phyloP scores from a whole-genome alignment of 1,140 invertebrate species.

The Drosophila elegans region DNA sequence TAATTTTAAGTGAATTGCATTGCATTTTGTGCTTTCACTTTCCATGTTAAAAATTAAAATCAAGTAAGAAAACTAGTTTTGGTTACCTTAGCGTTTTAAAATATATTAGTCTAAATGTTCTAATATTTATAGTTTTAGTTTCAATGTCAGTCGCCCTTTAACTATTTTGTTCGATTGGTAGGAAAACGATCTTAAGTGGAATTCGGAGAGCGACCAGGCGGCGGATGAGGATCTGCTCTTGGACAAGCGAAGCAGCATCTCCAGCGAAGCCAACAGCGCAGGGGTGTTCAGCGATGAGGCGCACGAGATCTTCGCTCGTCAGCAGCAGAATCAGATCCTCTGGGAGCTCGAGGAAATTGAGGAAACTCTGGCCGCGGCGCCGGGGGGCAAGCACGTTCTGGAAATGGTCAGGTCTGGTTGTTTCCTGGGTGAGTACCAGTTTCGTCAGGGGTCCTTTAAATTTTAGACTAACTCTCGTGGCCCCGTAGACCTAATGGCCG shows the following conservation, averaged over 20 bases:
- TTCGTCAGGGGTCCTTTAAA: not conserved
- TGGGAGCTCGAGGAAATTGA: slow-evolving; percentile 84
- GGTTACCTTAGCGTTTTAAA: too few species aligned
- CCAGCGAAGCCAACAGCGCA: slow-evolving; percentile 85
- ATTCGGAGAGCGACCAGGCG: slow-evolving; percentile 70
- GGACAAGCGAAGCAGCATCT: slow-evolving; percentile 85
- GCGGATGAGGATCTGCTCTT: slow-evolving; percentile 68
- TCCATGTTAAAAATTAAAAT: too few species aligned
- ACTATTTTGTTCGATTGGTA: slow-evolving; percentile 47
- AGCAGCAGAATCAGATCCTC: slow-evolving; percentile 82
- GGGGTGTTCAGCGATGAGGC: slow-evolving; percentile 81
- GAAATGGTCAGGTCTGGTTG: slow-evolving; percentile 85
- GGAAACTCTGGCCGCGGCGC: slow-evolving; percentile 84
- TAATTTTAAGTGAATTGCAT: too few species aligned
- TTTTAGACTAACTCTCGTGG: not conserved
- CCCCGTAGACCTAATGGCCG: slow-evolving; percentile 54
- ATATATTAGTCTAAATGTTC: too few species aligned
- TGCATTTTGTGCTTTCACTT: too few species aligned
- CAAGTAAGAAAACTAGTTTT: too few species aligned
- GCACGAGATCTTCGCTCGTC: slow-evolving; percentile 69
- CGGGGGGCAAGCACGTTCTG: slow-evolving; percentile 85
- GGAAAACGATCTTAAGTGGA: slow-evolving; percentile 84
- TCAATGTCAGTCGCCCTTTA: slow-evolving; percentile 1
- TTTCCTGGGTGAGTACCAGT: slow-evolving; percentile 56
- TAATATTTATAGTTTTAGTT: too few species aligned